Evolutionary conservation across 35 echinoderm and acorn worm genomes (phyloP), one percentile per base, ranked within the genome.

Genomic region (Strongylocentrotus purpuratus): DNA sequence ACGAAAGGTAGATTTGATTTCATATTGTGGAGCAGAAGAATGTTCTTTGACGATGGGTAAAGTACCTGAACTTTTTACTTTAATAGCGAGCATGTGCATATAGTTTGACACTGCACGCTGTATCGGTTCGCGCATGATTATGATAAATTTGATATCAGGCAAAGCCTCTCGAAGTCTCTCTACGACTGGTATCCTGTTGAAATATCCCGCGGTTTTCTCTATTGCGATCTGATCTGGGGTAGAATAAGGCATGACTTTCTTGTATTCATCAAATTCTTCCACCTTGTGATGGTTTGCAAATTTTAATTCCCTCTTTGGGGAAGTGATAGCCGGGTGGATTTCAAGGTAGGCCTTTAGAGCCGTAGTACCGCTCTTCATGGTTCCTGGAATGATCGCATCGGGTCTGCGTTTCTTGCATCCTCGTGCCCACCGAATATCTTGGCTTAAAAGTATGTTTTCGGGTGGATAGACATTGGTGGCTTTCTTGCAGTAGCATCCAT

Each of bases 301-400:
- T n/a, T 97, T 91, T 2, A 95, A 45, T 33, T 97, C 96, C 20
- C 20, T 88, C 4, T 31, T 31, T 59, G 96, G 94, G n/a, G 95
- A 94, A 0, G 94, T 94, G 7, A 96, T 86, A 9, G 46, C 85
- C 11, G 96, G 96, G 94, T 97, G 96, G 45, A 97, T 94, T 18
- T 87, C 92, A 3, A 97, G 32, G 70, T 95, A 97, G n/a, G 95
- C 87, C 45, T 94, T 95, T 45, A 97, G 92, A 17, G 96, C 88
- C 11, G 88, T 95, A 31, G 96, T 97, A 2, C 96, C 96, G 11
- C 96, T 91, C 90, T 97, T 97, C 93, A 95, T 97, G 4, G 94
- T 90, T 2, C 96, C 96, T 17, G 95, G 92, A 13, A 97, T 95
- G 86, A 97, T 87, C 22, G 92, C 96, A 85, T 95, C 86, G 35